Evolutionary conservation across 2,797 vertebrate species (phyloP), one percentile per base, ranked within the genome.

Genomic region (Vipera latastei): DNA sequence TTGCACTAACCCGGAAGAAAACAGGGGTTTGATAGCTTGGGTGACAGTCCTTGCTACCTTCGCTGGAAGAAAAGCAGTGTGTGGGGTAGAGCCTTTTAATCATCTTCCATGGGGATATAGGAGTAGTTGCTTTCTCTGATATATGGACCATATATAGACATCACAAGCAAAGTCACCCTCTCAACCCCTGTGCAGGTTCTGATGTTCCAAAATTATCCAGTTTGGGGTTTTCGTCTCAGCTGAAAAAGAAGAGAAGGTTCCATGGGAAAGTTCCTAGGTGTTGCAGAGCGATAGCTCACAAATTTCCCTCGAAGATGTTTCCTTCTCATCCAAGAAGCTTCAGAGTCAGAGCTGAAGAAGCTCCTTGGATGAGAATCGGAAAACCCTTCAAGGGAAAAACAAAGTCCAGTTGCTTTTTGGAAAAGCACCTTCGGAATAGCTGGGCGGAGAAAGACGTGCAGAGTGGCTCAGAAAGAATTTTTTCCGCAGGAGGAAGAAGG

Each of bases 1-100:
- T 94, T 95, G 92, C 78, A 95, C 96, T 92, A 95, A 95, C 94
- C 94, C 95, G 95, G 96, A 38, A 97, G 96, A 96, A 94, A 94
- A 89, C 94, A 88, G 91, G 94, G 93, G 94, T 93, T 48, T 93
- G 91, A 93, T 85, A 92, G 92, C 69, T 69, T 93, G 18, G 57
- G 92, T 93, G 95, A 95, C 93, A 95, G 92, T 93, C 91, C 48
- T 94, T 69, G 87, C 92, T 94, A 83, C 11, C 92, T 92, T 16
- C 22, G 59, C 3, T 51, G 69, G 14, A 26, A 57, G 5, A 11
- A 32, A 85, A 73, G 32, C 91, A 83, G 22, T 6, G 5, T 6
- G 20, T 4, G 56, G 7, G 78, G 12, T 51, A 18, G 51, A 44
- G 7, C 28, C 73, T 51, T 60, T 51, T 60, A 59, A 59, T 88